These are phyloP conservation scores for Drosophila anomelani DNA, from an alignment of 2,888 invertebrate genomes.

Conservation along the genomic window DNA sequence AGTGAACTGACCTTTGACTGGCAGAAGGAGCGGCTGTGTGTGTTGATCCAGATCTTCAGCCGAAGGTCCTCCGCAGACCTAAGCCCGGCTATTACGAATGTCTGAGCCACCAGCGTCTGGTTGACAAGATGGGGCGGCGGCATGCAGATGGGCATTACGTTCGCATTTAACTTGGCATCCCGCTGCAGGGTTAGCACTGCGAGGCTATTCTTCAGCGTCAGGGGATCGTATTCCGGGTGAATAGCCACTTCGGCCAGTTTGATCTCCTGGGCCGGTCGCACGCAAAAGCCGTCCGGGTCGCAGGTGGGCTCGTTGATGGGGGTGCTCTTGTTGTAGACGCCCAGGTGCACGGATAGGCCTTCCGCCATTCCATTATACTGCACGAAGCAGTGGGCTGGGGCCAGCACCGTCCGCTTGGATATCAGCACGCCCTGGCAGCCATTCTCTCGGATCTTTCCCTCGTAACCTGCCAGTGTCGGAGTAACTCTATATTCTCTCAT, in stretches of 20 bases:
- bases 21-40: constrained; percentile 52
- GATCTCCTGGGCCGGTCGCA: constrained; percentile 63
- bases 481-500: background rate
- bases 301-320: constrained; percentile 38
- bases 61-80: constrained; percentile 31
- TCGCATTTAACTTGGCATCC: constrained; percentile 52
- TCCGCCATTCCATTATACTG: constrained; percentile 54
- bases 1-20: constrained; percentile 29
- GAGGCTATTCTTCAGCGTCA: constrained; percentile 55
- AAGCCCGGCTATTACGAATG: constrained; percentile 51
- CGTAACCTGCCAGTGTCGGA: constrained; percentile 34
- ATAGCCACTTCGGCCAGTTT: constrained; percentile 55
- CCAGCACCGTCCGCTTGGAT: constrained; percentile 59
- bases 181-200: constrained; percentile 56
- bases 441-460: constrained; percentile 44
- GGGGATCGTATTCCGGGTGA: constrained; percentile 62
- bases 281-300: constrained; percentile 56
- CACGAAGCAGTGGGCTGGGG: constrained; percentile 66
- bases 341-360: constrained; percentile 63
- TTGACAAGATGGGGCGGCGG: constrained; percentile 47
- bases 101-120: constrained; percentile 50
- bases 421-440: constrained; percentile 62
- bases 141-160: constrained; percentile 65
- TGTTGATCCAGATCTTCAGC: constrained; percentile 57
- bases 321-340: constrained; percentile 62